A percentile compares a stretch with the other conserved stretches of the same genome.
Conservation (phyloP, 2,113 vertebrate species). For the Tamias sibiricus region DNA sequence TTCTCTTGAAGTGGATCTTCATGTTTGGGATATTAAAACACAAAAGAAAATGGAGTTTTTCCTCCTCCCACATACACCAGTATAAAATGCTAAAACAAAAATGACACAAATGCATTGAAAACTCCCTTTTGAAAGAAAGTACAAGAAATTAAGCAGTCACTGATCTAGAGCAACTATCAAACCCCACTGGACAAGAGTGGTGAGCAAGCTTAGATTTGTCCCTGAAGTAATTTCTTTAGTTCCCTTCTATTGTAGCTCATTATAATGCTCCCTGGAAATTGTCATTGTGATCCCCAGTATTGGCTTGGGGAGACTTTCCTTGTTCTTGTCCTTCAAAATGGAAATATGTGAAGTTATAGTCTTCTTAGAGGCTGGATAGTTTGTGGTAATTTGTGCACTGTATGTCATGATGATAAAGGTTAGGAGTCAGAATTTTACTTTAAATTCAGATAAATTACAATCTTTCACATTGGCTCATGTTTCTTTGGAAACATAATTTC, state of each 20-base stretch:
- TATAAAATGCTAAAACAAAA: background rate
- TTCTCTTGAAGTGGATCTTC: background rate
- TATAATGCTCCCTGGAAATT: background rate
- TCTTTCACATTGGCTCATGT: background rate
- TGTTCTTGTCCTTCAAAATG: background rate
- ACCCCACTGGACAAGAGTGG: background rate
- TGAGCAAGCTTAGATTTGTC: background rate
- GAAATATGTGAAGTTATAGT: background rate
- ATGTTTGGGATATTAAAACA: background rate
- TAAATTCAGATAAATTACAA: background rate
- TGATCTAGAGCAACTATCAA: background rate
- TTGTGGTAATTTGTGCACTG: background rate
- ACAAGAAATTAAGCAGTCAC: background rate
- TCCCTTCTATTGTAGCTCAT: background rate
- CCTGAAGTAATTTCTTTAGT: conserved; percentile 13
- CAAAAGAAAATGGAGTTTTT: background rate
- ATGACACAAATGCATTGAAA: background rate
- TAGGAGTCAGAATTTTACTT: background rate
- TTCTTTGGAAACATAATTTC: background rate
- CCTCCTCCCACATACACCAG: background rate
- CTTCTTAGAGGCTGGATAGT: background rate
- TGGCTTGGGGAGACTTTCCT: background rate
- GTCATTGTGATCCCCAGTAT: background rate
- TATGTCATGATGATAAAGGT: background rate
- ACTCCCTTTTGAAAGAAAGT: background rate